phyloP scores from a whole-genome alignment of 1,140 invertebrate genomes.

The Magallana gigas region DNA sequence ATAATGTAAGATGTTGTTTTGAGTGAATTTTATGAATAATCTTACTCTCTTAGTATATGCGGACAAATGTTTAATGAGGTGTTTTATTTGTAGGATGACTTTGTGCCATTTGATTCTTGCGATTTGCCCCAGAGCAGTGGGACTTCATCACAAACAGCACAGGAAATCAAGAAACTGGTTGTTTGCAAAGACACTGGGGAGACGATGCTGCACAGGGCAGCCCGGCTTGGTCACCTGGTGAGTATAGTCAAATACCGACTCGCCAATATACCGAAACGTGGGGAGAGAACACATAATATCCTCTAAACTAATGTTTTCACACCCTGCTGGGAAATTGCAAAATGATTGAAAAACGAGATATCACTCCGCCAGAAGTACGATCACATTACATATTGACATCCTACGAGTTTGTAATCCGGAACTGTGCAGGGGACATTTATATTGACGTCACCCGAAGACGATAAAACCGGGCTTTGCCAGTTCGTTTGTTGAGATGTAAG shows the following conservation, averaged over 20 bases:
- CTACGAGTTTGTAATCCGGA: not conserved
- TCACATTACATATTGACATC: too few species aligned
- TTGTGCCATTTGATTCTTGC: not conserved
- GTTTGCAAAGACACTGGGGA: conserved; percentile 96
- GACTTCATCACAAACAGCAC: not conserved
- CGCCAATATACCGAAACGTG: too few species aligned
- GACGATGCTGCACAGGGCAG: conserved; percentile 92
- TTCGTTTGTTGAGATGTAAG: too few species aligned
- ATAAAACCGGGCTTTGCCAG: too few species aligned
- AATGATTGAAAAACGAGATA: too few species aligned
- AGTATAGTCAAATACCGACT: conserved; percentile 71
- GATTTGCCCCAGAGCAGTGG: not conserved
- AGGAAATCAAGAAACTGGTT: conserved; percentile 92
- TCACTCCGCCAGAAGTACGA: too few species aligned
- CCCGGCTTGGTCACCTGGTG: conserved; percentile 91
- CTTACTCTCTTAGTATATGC: too few species aligned
- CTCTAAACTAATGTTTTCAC: too few species aligned
- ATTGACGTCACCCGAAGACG: not conserved
- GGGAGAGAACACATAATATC: too few species aligned
- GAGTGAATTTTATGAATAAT: too few species aligned
- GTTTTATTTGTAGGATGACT: not conserved
- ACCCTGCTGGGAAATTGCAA: too few species aligned
- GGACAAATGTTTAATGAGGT: not conserved
- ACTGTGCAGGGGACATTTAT: not conserved
- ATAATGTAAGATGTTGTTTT: not conserved